A percentile compares a stretch with the other conserved stretches of the same genome.
These are phyloP conservation scores for Idaea aversata DNA, from an alignment of 2,888 invertebrate species.

Conservation along the genomic window DNA sequence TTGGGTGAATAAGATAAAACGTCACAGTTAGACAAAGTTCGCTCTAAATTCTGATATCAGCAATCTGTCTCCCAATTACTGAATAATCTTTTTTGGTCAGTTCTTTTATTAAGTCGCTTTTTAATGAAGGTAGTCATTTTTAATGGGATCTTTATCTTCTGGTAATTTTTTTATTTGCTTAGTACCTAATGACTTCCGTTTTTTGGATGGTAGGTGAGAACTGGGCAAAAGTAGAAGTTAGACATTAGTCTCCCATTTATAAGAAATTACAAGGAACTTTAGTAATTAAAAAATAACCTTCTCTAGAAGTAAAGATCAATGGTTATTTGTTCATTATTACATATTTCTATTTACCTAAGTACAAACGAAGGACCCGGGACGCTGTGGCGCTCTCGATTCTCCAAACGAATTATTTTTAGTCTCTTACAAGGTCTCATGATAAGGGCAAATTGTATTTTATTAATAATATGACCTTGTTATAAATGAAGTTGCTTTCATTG, in stretches of 20 bases:
- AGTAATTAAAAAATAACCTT: too few relatives aligned
- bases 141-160: not conserved
- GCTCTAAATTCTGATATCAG: not conserved
- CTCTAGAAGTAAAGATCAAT: too few relatives aligned
- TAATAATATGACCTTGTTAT: not conserved
- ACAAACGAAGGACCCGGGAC: not conserved
- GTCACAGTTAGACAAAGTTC: not conserved
- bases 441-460: conserved; percentile 21
- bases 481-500: not conserved
- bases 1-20: conserved; percentile 2
- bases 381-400: not conserved
- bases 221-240: too few relatives aligned
- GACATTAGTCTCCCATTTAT: too few relatives aligned
- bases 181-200: too few relatives aligned
- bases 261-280: too few relatives aligned
- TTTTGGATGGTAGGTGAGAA: too few relatives aligned
- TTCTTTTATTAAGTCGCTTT: not conserved
- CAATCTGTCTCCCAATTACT: not conserved
- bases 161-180: too few relatives aligned
- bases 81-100: not conserved
- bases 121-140: not conserved
- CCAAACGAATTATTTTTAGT: conserved; percentile 31
- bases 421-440: conserved; percentile 21
- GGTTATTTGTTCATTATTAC: too few relatives aligned
- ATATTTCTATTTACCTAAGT: not conserved